Conservation (phyloP, 2,888 invertebrate species). For the Luperina testacea region DNA sequence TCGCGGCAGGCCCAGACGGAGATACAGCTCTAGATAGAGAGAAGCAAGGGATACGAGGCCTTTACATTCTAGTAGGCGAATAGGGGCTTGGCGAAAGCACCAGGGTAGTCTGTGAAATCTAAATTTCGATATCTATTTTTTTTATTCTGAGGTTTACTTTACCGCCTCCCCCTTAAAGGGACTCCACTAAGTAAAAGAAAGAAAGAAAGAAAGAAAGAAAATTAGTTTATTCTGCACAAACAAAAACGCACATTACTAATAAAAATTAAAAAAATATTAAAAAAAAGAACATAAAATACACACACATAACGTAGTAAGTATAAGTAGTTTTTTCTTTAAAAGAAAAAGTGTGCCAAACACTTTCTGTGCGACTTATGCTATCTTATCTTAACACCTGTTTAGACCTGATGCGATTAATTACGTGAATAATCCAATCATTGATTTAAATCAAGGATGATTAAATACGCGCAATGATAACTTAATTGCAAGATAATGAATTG, state of each 20-base stretch:
- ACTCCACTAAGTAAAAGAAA: too few relatives aligned
- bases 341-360: not conserved
- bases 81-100: not conserved
- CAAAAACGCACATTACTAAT: too few relatives aligned
- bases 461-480: slow-evolving; percentile 29
- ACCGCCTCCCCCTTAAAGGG: too few relatives aligned
- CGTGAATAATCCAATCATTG: slow-evolving; percentile 18
- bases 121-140: not conserved
- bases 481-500: slow-evolving; percentile 17
- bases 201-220: too few relatives aligned
- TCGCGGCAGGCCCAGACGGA: too few relatives aligned
- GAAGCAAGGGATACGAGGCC: accelerated
- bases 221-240: too few relatives aligned
- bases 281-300: too few relatives aligned
- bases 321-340: not conserved
- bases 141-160: not conserved
- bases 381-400: slow-evolving; percentile 23
- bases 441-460: slow-evolving; percentile 29
- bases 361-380: not conserved
- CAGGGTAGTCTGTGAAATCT: too few relatives aligned
- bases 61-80: not conserved
- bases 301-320: too few relatives aligned
- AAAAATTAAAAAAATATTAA: too few relatives aligned
- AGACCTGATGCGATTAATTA: not conserved
- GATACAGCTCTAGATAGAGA: not conserved